Conservation (phyloP, 2,888 invertebrate species). For the Drosophila affinis region DNA sequence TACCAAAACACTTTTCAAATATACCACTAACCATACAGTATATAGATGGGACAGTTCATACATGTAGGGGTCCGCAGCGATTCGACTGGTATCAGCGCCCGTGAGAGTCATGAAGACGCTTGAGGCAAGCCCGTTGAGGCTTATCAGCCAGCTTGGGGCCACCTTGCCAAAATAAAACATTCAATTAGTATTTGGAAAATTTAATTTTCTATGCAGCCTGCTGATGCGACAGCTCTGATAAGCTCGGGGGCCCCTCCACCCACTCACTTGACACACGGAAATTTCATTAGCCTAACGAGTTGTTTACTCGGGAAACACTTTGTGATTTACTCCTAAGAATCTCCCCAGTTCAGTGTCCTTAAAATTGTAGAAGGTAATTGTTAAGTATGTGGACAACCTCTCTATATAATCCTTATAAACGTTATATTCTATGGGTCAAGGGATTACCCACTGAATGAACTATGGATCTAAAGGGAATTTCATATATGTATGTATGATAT, state of each 20-base stretch:
- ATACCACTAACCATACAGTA: no score
- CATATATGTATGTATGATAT: no score
- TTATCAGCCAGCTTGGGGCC: constrained; percentile 57
- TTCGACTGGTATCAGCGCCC: no score
- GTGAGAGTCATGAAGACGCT: no score
- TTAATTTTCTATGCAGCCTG: constrained; percentile 74
- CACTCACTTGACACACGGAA: constrained; percentile 40
- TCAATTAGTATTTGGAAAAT: constrained; percentile 72
- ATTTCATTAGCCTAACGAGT: constrained; percentile 76
- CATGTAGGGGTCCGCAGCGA: no score
- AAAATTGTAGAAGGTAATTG: no score
- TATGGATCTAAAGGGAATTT: not conserved
- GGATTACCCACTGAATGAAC: not conserved
- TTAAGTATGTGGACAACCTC: no score
- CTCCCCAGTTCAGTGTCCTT: no score
- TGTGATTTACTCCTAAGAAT: not conserved
- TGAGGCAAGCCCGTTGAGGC: constrained; percentile 42
- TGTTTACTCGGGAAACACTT: constrained; percentile 62
- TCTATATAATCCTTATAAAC: constrained; percentile 16
- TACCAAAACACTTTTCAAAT: no score
- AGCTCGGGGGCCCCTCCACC: constrained; percentile 42
- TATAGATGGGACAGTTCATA: no score
- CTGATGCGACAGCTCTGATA: constrained; percentile 70
- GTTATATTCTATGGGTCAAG: constrained; percentile 5
- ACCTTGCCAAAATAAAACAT: constrained; percentile 77